Conservation (phyloP, 2,797 vertebrate species). For the Syndactyla subalaris region DNA sequence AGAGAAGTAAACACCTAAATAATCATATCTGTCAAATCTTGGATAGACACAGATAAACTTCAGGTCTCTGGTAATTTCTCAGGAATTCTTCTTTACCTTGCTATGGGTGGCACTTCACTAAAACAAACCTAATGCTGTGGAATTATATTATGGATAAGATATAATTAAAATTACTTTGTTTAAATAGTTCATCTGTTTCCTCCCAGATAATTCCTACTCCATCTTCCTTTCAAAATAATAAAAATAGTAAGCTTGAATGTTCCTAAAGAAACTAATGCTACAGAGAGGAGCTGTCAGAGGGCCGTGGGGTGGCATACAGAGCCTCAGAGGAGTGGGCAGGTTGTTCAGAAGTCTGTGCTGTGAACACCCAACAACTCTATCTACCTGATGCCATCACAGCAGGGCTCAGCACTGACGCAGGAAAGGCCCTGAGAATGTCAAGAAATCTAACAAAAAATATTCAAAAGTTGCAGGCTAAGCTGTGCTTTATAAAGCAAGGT, state of each 20-base stretch:
- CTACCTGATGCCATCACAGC: not conserved
- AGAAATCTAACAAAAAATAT: not conserved
- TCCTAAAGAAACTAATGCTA: not conserved
- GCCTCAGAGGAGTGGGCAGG: not conserved
- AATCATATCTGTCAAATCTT: not conserved
- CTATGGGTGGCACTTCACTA: not conserved
- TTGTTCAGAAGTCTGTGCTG: not conserved
- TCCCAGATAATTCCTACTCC: not conserved
- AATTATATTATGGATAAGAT: not conserved
- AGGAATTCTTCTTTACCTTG: not conserved
- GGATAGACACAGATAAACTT: not conserved
- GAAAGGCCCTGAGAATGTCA: not conserved
- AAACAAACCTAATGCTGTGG: not conserved
- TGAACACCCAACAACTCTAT: not conserved
- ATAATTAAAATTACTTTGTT: not conserved
- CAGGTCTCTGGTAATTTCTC: not conserved
- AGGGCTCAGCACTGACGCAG: not conserved
- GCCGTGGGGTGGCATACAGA: not conserved
- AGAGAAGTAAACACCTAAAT: not conserved
- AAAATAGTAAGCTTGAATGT: not conserved
- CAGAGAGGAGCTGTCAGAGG: not conserved
- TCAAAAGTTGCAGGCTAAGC: not conserved
- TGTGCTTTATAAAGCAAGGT: not conserved
- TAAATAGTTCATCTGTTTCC: not conserved
- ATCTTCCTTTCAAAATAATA: not conserved